Conservation (phyloP, 2,797 vertebrate species). For the Urocyon cinereoargenteus region DNA sequence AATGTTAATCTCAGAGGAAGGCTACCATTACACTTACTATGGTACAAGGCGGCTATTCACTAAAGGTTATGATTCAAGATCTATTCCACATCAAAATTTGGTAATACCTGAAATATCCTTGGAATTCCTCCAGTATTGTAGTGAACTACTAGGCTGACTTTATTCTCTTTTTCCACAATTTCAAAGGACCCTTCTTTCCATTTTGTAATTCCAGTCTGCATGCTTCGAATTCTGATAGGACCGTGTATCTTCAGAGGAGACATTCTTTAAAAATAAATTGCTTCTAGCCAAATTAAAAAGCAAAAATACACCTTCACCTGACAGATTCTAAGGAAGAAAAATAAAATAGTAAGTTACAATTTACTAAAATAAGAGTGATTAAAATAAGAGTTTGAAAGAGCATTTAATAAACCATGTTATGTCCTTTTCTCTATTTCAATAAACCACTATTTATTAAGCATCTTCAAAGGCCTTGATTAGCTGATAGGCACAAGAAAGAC, state of each 20-base stretch:
- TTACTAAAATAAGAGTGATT: slow-evolving; percentile 57
- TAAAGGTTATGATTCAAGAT: slow-evolving; percentile 65
- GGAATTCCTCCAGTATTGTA: slow-evolving; percentile 94
- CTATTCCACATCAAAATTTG: slow-evolving; percentile 75
- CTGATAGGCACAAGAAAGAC: slow-evolving; percentile 2
- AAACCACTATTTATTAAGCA: not conserved
- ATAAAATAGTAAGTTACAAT: slow-evolving; percentile 72
- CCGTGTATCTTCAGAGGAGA: slow-evolving; percentile 93
- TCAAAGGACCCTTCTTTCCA: slow-evolving; percentile 99
- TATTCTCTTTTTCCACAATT: slow-evolving; percentile 97
- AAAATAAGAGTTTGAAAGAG: slow-evolving; percentile 53
- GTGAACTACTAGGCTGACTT: slow-evolving; percentile 93
- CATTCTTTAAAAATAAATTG: slow-evolving; percentile 83
- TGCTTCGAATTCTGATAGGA: slow-evolving; percentile 93
- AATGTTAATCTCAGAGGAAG: slow-evolving; percentile 69
- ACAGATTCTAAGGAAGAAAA: slow-evolving; percentile 74
- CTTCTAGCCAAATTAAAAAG: slow-evolving; percentile 76
- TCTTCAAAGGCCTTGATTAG: not conserved
- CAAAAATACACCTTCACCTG: slow-evolving; percentile 79
- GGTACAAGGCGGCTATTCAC: slow-evolving; percentile 74
- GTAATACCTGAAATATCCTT: slow-evolving; percentile 94
- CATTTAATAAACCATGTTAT: not conserved
- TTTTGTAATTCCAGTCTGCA: slow-evolving; percentile 94
- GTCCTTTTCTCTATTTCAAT: not conserved
- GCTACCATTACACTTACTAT: slow-evolving; percentile 61